Evolutionary conservation across 2,888 invertebrate genomes (phyloP).

Genomic region (Masnerella sp.): DNA sequence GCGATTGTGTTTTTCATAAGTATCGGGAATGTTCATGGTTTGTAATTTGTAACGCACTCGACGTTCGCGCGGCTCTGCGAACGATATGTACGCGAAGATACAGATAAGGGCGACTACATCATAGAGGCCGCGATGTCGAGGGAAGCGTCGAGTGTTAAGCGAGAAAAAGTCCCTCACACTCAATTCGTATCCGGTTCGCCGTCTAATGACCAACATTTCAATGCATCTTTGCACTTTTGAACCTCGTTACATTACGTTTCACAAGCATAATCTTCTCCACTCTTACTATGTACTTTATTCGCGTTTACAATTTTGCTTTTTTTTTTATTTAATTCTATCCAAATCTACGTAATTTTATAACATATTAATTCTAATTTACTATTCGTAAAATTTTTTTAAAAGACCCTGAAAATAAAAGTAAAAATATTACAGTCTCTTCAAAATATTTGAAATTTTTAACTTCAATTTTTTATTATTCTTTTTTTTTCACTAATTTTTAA

Average conservation of each 20-base stretch:
- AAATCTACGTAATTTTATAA: too few species aligned
- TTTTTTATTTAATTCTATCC: too few species aligned
- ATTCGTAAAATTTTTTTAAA: too few species aligned
- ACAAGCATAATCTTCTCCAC: background rate
- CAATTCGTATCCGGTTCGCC: constrained; percentile 41
- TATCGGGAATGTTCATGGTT: constrained; percentile 13
- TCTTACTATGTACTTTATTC: too few species aligned
- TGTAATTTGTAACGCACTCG: constrained; percentile 36
- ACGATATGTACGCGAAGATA: constrained; percentile 45
- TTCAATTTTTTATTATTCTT: too few species aligned
- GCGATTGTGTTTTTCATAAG: constrained; percentile 14
- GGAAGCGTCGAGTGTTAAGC: constrained; percentile 37
- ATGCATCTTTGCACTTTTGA: constrained; percentile 23
- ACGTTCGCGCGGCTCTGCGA: constrained; percentile 27
- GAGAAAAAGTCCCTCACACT: constrained; percentile 39
- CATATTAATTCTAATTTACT: too few species aligned
- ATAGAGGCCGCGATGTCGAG: constrained; percentile 44
- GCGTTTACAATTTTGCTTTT: too few species aligned
- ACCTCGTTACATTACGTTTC: background rate
- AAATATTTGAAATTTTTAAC: too few species aligned
- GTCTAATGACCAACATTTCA: constrained; percentile 29
- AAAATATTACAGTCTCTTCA: too few species aligned
- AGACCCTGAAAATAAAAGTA: too few species aligned
- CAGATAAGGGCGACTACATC: constrained; percentile 55
- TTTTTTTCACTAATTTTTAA: too few species aligned